These are phyloP conservation scores for Sminthopsis crassicaudata DNA, from an alignment of 2,113 vertebrate species.

Conservation along the genomic window DNA sequence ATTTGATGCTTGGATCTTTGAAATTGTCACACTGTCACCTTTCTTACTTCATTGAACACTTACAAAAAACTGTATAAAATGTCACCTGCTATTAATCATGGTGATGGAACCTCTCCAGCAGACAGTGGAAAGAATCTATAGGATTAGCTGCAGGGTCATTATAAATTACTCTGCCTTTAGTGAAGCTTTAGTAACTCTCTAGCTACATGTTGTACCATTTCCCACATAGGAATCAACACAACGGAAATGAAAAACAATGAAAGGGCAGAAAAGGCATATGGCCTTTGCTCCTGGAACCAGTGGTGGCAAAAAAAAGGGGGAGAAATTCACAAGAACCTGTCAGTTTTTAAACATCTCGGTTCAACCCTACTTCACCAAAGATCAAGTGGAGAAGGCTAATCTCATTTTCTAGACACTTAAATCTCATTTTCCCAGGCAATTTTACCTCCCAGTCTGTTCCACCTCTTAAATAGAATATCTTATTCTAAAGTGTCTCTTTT, in stretches of 20 bases:
- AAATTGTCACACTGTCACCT: constrained; percentile 26
- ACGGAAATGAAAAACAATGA: constrained; percentile 82
- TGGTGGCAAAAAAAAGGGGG: constrained; percentile 79
- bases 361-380: constrained; percentile 76
- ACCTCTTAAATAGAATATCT: constrained; percentile 74
- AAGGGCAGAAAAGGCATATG: constrained; percentile 65
- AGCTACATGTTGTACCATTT: constrained; percentile 75
- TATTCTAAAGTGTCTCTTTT: constrained; percentile 66
- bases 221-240: constrained; percentile 80
- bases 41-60: constrained; percentile 58
- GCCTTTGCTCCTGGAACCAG: constrained; percentile 76
- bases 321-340: constrained; percentile 77
- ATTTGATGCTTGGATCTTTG: not conserved
- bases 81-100: constrained; percentile 79
- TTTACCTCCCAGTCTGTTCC: constrained; percentile 71
- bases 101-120: constrained; percentile 68
- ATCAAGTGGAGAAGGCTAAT: constrained; percentile 79
- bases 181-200: constrained; percentile 67
- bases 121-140: constrained; percentile 59
- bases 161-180: constrained; percentile 76
- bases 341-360: constrained; percentile 77
- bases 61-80: constrained; percentile 63
- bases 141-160: constrained; percentile 78
- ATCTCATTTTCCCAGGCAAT: constrained; percentile 81
- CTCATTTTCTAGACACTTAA: constrained; percentile 82